These are phyloP conservation scores for Percopsis transmontana DNA, from an alignment of 2,113 vertebrate genomes.

Conservation along the genomic window DNA sequence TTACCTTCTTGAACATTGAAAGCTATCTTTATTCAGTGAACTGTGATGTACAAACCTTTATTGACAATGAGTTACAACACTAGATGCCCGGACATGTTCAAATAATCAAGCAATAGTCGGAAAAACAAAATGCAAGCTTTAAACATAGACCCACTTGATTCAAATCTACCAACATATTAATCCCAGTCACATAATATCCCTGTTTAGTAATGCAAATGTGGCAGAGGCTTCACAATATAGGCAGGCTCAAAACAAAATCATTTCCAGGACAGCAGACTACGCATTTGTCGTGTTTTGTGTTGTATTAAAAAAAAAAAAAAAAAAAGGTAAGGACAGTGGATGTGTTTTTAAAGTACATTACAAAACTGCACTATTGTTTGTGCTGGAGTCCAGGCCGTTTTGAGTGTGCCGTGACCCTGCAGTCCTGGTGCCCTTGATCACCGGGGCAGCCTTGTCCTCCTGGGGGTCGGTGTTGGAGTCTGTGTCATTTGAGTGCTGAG, in stretches of 20 bases:
- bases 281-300: constrained; percentile 66
- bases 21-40: constrained; percentile 80
- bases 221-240: constrained; percentile 84
- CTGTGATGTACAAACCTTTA: constrained; percentile 84
- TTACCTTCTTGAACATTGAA: constrained; percentile 76
- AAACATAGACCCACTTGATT: constrained; percentile 91
- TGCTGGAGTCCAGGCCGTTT: constrained; percentile 94
- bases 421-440: constrained; percentile 96
- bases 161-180: constrained; percentile 81
- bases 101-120: constrained; percentile 83
- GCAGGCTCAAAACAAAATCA: constrained; percentile 58
- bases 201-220: constrained; percentile 84
- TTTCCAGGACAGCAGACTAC: constrained; percentile 62
- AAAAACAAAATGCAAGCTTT: constrained; percentile 80
- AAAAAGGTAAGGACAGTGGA: constrained; percentile 27
- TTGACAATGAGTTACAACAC: constrained; percentile 87
- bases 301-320: constrained; percentile 61
- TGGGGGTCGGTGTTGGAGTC: constrained; percentile 97
- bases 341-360: constrained; percentile 74
- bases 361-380: constrained; percentile 70
- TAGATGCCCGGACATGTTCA: constrained; percentile 85
- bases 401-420: constrained; percentile 91
- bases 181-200: constrained; percentile 82
- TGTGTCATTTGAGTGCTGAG: constrained; percentile 98
- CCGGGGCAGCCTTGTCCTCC: constrained; percentile 90